Base-by-base conservation (phyloP, 1,140 invertebrate species). In the Zaprionus inermis region DNA sequence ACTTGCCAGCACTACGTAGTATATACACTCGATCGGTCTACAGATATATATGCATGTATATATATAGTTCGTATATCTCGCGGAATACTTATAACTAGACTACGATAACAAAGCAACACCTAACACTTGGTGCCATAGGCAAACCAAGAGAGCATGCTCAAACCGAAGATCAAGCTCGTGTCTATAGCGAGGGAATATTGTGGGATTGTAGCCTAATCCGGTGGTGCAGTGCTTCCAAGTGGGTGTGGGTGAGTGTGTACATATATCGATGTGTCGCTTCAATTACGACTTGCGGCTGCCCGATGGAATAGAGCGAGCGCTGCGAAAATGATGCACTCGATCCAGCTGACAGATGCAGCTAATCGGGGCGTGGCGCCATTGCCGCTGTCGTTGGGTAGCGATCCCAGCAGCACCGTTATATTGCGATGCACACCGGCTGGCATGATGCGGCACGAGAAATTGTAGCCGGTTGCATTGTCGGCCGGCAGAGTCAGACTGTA, bases 61-160 rank as follows among this genome's bases (percentile, higher is more conserved):
- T 54, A 58, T 64, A 28, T 59, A 28, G 12, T 44, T 24, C 69
- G 28, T 75, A 44, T 51, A 34, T 64, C 12, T 41, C 6, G 16
- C n/a, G 18, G 32, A 36, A 18, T 38, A 54, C 46, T 65, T 72
- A 66, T 6, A n/a, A 1, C 66, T 88, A 80, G 59, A 70, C 46
- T 89, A 86, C 54, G 67, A 64, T 88, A 84, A 89, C 78, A 88
- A 88, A 88, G 83, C 83, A 88, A 88, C 77, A 88, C 59, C 84
- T 88, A 84, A 73, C 65, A 78, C 10, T 28, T 1, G 5, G 24
- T 28, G 11, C 11, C 44, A 18, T 11, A 22, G 20, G 44, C 18
- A 7, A 32, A 49, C 18, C 18, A 49, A 49, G 24, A 28, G 24
- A 22, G 44, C 10, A 22, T 10, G 1, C 18, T 68, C 49, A 51